Conservation (phyloP, 2,113 vertebrate species). For the Phyllopteryx taeniolatus region DNA sequence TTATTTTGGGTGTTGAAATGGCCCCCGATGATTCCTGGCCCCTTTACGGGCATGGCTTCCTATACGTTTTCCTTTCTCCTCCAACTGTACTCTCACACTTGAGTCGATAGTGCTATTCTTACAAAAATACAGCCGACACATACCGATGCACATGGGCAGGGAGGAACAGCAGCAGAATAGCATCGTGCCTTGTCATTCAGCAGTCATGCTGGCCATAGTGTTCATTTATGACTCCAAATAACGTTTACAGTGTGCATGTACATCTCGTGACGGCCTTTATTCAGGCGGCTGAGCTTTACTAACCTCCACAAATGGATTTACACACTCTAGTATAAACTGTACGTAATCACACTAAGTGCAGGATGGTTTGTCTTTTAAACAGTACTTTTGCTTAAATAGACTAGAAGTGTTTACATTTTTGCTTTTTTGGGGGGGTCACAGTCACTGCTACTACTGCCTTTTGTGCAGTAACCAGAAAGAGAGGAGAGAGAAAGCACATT, state of each 20-base stretch:
- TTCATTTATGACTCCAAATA: constrained; percentile 30
- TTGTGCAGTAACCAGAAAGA: constrained; percentile 49
- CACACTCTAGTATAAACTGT: constrained; percentile 36
- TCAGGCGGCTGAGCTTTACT: constrained; percentile 68
- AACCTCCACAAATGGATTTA: constrained; percentile 46
- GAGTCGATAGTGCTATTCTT: background rate
- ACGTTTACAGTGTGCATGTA: constrained; percentile 34
- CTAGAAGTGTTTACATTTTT: constrained; percentile 39
- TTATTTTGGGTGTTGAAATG: background rate
- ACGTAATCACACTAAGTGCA: constrained; percentile 24
- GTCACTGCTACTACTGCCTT: constrained; percentile 38
- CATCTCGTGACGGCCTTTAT: constrained; percentile 15
- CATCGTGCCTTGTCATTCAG: constrained; percentile 63
- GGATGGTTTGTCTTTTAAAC: constrained; percentile 20
- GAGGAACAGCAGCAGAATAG: constrained; percentile 55
- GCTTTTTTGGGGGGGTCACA: constrained; percentile 21
- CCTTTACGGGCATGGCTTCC: constrained; percentile 18
- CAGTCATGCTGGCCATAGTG: constrained; percentile 39
- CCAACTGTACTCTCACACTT: constrained; percentile 23
- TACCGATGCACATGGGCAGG: constrained; percentile 2
- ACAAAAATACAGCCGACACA: background rate
- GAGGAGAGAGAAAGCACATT: constrained; percentile 29
- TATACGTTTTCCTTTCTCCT: constrained; percentile 39
- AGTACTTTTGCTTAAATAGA: constrained; percentile 18
- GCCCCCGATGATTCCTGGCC: too few relatives aligned